Evolutionary conservation across 2,797 vertebrate genomes (phyloP).

Genomic region (Rhynchotus rufescens): DNA sequence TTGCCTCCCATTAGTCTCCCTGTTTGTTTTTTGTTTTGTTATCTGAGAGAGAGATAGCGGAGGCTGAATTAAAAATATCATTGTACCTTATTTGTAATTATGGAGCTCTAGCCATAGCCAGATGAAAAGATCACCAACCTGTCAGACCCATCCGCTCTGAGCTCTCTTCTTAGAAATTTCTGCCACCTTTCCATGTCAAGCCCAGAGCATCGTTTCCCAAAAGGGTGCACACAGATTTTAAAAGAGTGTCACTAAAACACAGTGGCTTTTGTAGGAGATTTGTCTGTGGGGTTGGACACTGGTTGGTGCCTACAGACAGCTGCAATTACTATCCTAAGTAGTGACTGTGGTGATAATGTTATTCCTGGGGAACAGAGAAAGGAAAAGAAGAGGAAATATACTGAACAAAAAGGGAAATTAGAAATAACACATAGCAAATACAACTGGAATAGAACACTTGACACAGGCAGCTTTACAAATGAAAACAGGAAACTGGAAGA

Average conservation of each 20-base stretch:
- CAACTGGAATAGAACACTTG: not conserved
- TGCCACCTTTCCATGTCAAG: not conserved
- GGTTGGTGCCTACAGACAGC: not conserved
- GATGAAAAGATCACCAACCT: not conserved
- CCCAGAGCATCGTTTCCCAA: not conserved
- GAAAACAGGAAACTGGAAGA: slow-evolving; percentile 12
- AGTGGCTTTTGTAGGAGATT: not conserved
- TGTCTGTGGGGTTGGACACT: not conserved
- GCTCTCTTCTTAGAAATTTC: not conserved
- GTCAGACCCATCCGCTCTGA: fast-evolving
- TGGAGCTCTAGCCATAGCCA: not conserved
- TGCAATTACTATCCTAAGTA: not conserved
- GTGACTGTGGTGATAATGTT: not conserved
- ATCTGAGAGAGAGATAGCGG: not conserved
- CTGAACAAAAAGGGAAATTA: not conserved
- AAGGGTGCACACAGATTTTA: not conserved
- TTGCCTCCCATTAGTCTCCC: not conserved
- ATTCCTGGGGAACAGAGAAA: not conserved
- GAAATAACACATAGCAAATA: not conserved
- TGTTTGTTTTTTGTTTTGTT: not conserved
- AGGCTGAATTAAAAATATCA: not conserved
- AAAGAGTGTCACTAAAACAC: not conserved
- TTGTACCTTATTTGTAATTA: not conserved
- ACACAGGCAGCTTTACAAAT: not conserved
- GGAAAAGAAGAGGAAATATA: not conserved